Percentiles rank a stretch among this genome's conserved stretches.
Conservation (phyloP, 2,113 vertebrate species). For the Rhinogobius similis region DNA sequence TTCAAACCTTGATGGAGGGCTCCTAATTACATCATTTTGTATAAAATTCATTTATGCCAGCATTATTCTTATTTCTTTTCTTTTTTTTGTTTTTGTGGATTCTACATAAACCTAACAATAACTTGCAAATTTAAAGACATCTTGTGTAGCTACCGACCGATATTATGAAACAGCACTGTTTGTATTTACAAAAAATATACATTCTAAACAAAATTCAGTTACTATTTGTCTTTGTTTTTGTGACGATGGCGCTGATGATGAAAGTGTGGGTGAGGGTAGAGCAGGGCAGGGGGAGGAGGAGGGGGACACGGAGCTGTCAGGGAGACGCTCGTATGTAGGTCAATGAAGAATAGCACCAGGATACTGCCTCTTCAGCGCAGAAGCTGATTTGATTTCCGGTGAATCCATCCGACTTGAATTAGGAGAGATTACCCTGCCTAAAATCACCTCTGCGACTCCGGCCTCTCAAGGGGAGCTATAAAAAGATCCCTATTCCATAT, state of each 20-base stretch:
- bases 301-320: conserved; percentile 52
- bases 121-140: too few species aligned
- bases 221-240: too few species aligned
- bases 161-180: too few species aligned
- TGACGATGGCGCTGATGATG: neutral
- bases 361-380: conserved; percentile 72
- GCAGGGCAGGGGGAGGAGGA: conserved; percentile 36
- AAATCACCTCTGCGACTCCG: conserved; percentile 65
- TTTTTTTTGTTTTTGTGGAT: too few species aligned
- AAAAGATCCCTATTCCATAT: conserved; percentile 20
- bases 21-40: too few species aligned
- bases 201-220: too few species aligned
- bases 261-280: conserved; percentile 23
- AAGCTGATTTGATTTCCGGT: conserved; percentile 76
- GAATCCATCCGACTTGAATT: conserved; percentile 74
- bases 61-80: too few species aligned
- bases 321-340: conserved; percentile 74
- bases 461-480: conserved; percentile 33
- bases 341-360: conserved; percentile 72
- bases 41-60: too few species aligned
- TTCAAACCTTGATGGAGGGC: too few species aligned
- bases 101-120: too few species aligned
- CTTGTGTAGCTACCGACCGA: too few species aligned
- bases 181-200: too few species aligned
- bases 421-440: conserved; percentile 65